These are phyloP conservation scores for Acanthochromis polyacanthus DNA, from an alignment of 2,113 vertebrate genomes.

Conservation along the genomic window DNA sequence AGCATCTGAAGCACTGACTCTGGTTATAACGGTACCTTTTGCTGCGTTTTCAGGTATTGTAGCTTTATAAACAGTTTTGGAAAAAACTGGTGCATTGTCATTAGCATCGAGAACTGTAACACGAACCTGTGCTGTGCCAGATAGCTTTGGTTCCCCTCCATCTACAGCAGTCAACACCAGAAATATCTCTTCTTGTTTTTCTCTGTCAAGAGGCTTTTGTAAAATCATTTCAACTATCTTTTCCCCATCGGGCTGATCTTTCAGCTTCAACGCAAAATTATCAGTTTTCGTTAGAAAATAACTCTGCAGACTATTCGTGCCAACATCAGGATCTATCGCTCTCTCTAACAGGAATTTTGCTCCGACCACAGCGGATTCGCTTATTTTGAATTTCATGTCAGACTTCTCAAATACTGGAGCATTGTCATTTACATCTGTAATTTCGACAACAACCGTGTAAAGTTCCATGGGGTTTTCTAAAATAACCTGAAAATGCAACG, in stretches of 20 bases:
- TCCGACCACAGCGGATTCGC: slow-evolving; percentile 48
- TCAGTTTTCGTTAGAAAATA: slow-evolving; percentile 77
- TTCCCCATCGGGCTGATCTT: slow-evolving; percentile 38
- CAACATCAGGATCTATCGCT: slow-evolving; percentile 82
- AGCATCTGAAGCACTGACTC: slow-evolving; percentile 74
- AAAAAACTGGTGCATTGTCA: slow-evolving; percentile 79
- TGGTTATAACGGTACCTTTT: slow-evolving; percentile 58
- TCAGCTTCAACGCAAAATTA: slow-evolving; percentile 70
- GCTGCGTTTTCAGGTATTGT: slow-evolving; percentile 70
- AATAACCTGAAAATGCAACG: slow-evolving; percentile 82
- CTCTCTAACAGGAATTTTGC: slow-evolving; percentile 74
- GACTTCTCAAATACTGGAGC: slow-evolving; percentile 74
- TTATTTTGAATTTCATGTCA: slow-evolving; percentile 76
- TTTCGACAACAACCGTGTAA: slow-evolving; percentile 69
- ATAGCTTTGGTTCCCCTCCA: slow-evolving; percentile 52
- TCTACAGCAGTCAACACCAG: slow-evolving; percentile 69
- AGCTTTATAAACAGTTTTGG: slow-evolving; percentile 64
- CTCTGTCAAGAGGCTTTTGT: slow-evolving; percentile 65
- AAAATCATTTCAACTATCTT: slow-evolving; percentile 68
- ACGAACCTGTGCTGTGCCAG: slow-evolving; percentile 40
- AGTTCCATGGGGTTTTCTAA: slow-evolving; percentile 83
- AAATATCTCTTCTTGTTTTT: slow-evolving; percentile 40
- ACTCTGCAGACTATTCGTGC: slow-evolving; percentile 77
- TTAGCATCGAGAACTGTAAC: slow-evolving; percentile 54
- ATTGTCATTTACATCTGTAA: slow-evolving; percentile 85